These are phyloP conservation scores for Montipora efflorescens DNA, from an alignment of 64 coral and sea anemone genomes.

Conservation along the genomic window DNA sequence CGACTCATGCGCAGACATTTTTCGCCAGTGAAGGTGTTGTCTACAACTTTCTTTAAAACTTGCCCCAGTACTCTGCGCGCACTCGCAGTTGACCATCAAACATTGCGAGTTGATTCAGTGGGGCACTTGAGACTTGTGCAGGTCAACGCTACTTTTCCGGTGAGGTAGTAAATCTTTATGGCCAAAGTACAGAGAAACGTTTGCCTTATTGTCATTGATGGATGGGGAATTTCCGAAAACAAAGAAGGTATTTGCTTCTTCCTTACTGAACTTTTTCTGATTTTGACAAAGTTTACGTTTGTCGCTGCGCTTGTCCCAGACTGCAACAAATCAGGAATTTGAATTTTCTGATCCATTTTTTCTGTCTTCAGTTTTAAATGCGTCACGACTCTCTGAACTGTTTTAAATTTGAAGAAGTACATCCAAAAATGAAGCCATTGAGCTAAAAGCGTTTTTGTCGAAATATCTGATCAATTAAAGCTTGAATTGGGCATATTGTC, in stretches of 20 bases:
- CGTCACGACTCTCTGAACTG: neutral
- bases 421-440: neutral
- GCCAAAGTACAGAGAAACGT: conserved; percentile 84
- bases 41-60: too few species aligned
- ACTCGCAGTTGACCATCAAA: neutral
- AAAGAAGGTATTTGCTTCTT: conserved; percentile 73
- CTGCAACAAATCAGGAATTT: too few species aligned
- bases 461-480: neutral
- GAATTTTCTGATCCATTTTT: neutral
- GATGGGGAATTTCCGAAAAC: conserved; percentile 91
- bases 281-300: too few species aligned
- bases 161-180: conserved; percentile 16
- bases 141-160: neutral
- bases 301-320: too few species aligned
- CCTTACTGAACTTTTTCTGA: neutral
- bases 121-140: too few species aligned
- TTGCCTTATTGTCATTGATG: conserved; percentile 97
- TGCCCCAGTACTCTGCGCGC: neutral
- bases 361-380: neutral
- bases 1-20: too few species aligned
- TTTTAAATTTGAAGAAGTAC: neutral
- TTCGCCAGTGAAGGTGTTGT: too few species aligned
- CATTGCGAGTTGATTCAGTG: neutral
- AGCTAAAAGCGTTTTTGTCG: neutral
- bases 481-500: neutral